Evolutionary conservation across 2,113 vertebrate species (phyloP).

Genomic region (Octodon degus): DNA sequence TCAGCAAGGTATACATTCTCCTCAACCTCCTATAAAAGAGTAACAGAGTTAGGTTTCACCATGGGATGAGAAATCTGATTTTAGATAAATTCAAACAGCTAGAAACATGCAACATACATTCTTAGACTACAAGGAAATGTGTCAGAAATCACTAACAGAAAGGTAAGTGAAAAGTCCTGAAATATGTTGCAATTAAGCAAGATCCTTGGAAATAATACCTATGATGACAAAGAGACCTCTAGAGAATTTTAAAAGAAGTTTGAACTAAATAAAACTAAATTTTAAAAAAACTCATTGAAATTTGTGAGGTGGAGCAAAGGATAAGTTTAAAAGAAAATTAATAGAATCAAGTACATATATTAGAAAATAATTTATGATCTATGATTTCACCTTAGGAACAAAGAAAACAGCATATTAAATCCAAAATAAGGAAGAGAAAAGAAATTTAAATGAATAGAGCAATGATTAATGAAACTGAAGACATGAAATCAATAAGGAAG

Average conservation of each 20-base stretch:
- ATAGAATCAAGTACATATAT: not conserved
- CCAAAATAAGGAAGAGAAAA: not conserved
- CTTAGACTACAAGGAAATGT: not conserved
- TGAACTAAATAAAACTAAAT: not conserved
- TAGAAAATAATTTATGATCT: not conserved
- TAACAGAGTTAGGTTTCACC: not conserved
- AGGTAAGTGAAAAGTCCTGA: not conserved
- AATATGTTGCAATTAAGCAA: not conserved
- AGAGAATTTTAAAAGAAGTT: not conserved
- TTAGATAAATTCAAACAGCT: not conserved
- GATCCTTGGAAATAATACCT: not conserved
- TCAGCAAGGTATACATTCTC: not conserved
- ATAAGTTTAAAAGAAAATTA: not conserved
- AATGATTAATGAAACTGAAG: not conserved
- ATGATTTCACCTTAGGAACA: not conserved
- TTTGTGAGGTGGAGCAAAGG: not conserved
- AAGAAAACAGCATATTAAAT: not conserved
- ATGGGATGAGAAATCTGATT: not conserved
- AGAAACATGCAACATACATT: not conserved
- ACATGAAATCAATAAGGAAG: not conserved
- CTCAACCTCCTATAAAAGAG: not conserved
- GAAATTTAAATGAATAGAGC: not conserved
- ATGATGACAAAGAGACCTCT: not conserved
- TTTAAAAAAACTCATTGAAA: not conserved
- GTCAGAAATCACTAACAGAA: not conserved